phyloP scores from a whole-genome alignment of 2,113 vertebrate species.

The Rhagologus leucostigma region DNA sequence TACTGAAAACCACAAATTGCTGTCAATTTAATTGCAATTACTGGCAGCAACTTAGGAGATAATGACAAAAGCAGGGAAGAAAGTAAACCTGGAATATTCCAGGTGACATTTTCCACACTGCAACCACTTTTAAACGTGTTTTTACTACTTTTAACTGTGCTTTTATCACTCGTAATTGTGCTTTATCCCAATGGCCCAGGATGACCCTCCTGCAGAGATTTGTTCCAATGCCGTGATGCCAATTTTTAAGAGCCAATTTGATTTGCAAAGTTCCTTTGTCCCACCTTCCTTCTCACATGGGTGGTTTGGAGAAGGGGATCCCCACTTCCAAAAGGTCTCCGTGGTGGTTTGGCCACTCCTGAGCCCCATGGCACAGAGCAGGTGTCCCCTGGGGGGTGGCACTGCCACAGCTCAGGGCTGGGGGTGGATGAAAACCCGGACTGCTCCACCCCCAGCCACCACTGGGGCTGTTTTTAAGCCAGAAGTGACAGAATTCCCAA shows the following conservation, averaged over 20 bases:
- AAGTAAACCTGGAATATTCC: neutral
- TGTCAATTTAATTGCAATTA: neutral
- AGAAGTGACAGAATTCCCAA: neutral
- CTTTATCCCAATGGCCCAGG: neutral
- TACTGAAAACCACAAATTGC: neutral
- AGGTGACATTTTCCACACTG: neutral
- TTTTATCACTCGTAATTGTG: neutral
- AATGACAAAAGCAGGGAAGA: neutral
- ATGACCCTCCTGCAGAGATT: neutral
- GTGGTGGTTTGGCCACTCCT: neutral
- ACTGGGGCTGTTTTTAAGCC: rapidly evolving
- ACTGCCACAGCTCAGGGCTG: neutral
- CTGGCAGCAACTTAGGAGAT: neutral
- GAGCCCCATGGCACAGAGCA: neutral
- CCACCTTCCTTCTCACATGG: neutral
- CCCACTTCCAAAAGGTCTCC: neutral
- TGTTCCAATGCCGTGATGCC: neutral
- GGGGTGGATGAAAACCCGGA: neutral
- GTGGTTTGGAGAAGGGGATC: neutral
- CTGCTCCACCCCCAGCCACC: neutral
- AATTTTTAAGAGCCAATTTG: neutral
- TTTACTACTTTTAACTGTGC: too few relatives aligned
- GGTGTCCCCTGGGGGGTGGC: neutral
- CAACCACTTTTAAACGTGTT: neutral
- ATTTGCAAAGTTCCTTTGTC: neutral